Percentiles rank a stretch among this genome's conserved stretches.
phyloP scores from a whole-genome alignment of 64 coral and sea anemone species.

The Porites australiensis region DNA sequence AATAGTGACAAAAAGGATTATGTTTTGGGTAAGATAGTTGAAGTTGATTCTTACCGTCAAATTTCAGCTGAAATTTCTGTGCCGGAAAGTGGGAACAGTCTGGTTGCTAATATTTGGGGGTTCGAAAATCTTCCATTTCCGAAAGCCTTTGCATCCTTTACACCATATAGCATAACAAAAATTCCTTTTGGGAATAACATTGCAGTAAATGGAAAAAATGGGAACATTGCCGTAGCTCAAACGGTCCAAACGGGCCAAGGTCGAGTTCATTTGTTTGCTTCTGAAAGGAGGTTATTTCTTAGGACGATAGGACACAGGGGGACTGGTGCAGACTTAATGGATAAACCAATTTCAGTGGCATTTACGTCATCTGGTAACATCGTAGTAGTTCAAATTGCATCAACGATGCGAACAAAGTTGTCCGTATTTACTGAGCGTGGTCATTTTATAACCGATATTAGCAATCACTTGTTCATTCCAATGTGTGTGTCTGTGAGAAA shows the following conservation, averaged over 20 bases:
- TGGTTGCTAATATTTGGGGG: too few relatives aligned
- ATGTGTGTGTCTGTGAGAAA: neutral
- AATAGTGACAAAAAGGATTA: neutral
- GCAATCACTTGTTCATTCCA: neutral
- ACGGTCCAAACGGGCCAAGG: neutral
- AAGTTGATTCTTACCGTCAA: too few relatives aligned
- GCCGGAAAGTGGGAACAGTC: too few relatives aligned
- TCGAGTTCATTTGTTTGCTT: constrained; percentile 12
- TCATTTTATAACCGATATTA: neutral
- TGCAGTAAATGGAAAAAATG: neutral
- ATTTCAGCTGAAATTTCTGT: too few relatives aligned
- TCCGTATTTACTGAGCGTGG: constrained; percentile 27
- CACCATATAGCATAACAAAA: too few relatives aligned
- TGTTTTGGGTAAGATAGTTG: too few relatives aligned
- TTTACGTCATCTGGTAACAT: constrained; percentile 18
- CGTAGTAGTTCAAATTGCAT: constrained; percentile 5
- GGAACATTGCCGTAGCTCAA: constrained; percentile 23
- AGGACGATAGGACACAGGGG: neutral
- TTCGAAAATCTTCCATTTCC: constrained; percentile 7
- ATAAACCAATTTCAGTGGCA: neutral
- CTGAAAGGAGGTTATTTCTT: neutral
- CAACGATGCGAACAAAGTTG: neutral
- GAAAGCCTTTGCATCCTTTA: neutral
- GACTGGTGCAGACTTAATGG: neutral
- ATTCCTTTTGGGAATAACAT: too few relatives aligned